Evolutionary conservation across 1,140 invertebrate genomes (phyloP).

Genomic region (Potamilus streckersoni): DNA sequence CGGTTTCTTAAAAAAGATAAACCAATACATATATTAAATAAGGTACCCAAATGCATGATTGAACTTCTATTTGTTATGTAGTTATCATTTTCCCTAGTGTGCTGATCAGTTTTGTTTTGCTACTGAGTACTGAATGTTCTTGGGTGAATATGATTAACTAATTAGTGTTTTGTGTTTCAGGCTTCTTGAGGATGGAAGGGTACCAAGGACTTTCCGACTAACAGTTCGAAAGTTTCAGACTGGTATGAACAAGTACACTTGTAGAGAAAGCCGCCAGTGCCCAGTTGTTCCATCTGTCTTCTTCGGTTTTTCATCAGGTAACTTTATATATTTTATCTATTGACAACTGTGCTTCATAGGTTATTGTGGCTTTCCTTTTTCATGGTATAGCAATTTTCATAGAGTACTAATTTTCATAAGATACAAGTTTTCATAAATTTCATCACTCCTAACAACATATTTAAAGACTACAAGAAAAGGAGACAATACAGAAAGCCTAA

Average conservation of each 20-base stretch:
- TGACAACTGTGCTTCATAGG: too few relatives aligned
- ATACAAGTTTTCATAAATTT: too few relatives aligned
- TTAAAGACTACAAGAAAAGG: too few relatives aligned
- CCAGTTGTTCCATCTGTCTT: conserved; percentile 11
- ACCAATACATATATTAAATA: too few relatives aligned
- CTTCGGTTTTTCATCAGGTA: conserved; percentile 15
- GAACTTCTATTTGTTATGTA: neutral
- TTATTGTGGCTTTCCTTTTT: too few relatives aligned
- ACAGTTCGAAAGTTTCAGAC: conserved; percentile 40
- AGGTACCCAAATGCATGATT: too few relatives aligned
- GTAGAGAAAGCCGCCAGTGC: conserved; percentile 56
- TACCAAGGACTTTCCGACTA: conserved; percentile 48
- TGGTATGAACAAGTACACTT: conserved; percentile 34
- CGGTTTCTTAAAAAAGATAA: too few relatives aligned
- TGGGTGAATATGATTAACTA: neutral
- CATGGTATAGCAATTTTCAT: too few relatives aligned
- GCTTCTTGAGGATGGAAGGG: conserved; percentile 50
- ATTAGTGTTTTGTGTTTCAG: conserved; percentile 30
- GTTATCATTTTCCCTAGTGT: neutral
- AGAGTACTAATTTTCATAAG: too few relatives aligned
- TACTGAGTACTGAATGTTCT: neutral
- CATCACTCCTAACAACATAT: too few relatives aligned
- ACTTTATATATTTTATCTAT: neutral
- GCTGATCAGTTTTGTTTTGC: neutral
- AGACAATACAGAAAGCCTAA: too few relatives aligned